These are phyloP conservation scores for Pogonomyrmex barbatus DNA, from an alignment of 1,140 invertebrate genomes.

Conservation along the genomic window DNA sequence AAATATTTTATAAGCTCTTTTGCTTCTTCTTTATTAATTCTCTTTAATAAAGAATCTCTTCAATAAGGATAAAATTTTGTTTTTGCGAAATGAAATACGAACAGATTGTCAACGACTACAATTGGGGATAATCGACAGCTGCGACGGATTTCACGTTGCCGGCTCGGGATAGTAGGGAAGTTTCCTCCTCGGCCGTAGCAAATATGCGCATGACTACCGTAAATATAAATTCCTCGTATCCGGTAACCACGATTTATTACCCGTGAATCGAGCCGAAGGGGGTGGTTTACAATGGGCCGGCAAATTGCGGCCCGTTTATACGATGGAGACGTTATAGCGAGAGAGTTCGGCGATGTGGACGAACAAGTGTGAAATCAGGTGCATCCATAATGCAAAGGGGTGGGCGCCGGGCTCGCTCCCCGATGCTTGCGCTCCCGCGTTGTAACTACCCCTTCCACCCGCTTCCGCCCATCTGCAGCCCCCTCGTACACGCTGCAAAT, in stretches of 20 bases:
- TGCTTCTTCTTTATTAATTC: background rate
- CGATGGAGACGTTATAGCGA: slow-evolving; percentile 81
- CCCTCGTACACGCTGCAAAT: slow-evolving; percentile 75
- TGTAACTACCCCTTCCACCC: slow-evolving; percentile 29
- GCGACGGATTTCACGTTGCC: slow-evolving; percentile 62
- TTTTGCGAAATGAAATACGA: slow-evolving; percentile 19
- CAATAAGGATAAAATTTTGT: slow-evolving; percentile 3
- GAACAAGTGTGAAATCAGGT: slow-evolving; percentile 86
- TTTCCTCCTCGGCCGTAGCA: slow-evolving; percentile 16
- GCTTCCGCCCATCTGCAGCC: slow-evolving; percentile 30
- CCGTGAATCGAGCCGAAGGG: slow-evolving; percentile 75
- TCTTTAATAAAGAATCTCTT: background rate
- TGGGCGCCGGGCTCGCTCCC: slow-evolving; percentile 57
- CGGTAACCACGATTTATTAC: slow-evolving; percentile 80
- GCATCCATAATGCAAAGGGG: slow-evolving; percentile 82
- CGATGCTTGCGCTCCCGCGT: slow-evolving; percentile 25
- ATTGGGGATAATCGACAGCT: slow-evolving; percentile 42
- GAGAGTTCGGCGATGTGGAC: slow-evolving; percentile 73
- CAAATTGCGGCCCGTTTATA: slow-evolving; percentile 81
- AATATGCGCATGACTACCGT: slow-evolving; percentile 62
- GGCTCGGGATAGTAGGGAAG: background rate
- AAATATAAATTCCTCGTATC: slow-evolving; percentile 76
- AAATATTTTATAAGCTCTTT: background rate
- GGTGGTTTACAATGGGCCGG: slow-evolving; percentile 80
- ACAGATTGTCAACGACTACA: slow-evolving; percentile 29